Evolutionary conservation across 1,140 invertebrate genomes (phyloP).

Genomic region (Phymorhynchus buccinoides): DNA sequence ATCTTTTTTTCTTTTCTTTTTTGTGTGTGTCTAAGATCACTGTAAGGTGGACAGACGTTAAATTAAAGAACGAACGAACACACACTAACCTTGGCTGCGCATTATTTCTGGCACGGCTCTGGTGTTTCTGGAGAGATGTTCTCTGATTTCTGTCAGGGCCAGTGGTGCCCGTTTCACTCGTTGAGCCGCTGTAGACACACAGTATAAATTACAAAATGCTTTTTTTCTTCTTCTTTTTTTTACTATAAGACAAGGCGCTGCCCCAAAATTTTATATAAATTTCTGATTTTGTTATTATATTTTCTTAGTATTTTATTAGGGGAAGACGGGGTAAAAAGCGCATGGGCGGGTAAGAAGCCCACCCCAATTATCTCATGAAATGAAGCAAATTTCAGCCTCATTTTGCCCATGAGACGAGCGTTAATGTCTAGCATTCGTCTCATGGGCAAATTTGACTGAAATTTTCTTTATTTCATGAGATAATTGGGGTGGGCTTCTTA

Average conservation of each 20-base stretch:
- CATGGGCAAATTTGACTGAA: too few species aligned
- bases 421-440: too few species aligned
- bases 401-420: too few species aligned
- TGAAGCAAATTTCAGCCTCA: too few species aligned
- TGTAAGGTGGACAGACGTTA: too few species aligned
- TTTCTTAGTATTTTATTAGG: too few species aligned
- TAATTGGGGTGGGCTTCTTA: not conserved
- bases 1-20: too few species aligned
- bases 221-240: not conserved
- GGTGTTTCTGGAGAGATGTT: conserved; percentile 38
- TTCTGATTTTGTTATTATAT: too few species aligned
- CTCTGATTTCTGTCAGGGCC: conserved; percentile 42
- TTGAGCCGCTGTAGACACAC: not conserved
- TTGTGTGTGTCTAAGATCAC: too few species aligned
- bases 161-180: conserved; percentile 22
- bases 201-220: not conserved
- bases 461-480: not conserved
- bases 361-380: too few species aligned
- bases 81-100: not conserved
- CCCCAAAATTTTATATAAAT: not conserved
- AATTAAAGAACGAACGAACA: not conserved
- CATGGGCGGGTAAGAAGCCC: not conserved
- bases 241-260: not conserved
- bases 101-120: conserved; percentile 6
- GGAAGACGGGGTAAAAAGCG: conserved; percentile 5